These are phyloP conservation scores for Drosophila teissieri DNA, from an alignment of 1,140 invertebrate genomes.

Conservation along the genomic window DNA sequence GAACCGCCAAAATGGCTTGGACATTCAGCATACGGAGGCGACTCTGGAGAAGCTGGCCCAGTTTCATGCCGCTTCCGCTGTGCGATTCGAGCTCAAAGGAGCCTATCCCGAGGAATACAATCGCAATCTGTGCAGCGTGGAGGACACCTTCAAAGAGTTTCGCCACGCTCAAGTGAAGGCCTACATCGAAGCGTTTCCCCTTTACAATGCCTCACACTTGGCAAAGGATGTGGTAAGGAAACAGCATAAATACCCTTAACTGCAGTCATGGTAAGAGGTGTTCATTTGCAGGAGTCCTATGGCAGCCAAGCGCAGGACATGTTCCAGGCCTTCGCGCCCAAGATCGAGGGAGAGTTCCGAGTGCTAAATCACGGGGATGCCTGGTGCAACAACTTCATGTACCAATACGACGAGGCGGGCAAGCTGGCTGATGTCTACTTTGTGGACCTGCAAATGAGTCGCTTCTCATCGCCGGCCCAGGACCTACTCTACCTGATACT, in stretches of 20 bases:
- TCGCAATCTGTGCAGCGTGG: slow-evolving; percentile 47
- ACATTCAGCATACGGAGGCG: slow-evolving; percentile 85
- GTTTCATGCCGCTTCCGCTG: slow-evolving; percentile 86
- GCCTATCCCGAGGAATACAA: slow-evolving; percentile 49
- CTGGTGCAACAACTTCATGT: slow-evolving; percentile 84
- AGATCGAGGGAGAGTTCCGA: slow-evolving; percentile 85
- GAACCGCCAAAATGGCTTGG: slow-evolving; percentile 85
- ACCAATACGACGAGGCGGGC: slow-evolving; percentile 71
- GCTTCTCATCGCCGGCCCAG: slow-evolving; percentile 65
- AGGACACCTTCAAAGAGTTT: slow-evolving; percentile 60
- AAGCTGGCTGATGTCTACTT: slow-evolving; percentile 56
- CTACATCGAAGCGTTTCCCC: slow-evolving; percentile 23
- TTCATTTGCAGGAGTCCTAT: slow-evolving; percentile 40
- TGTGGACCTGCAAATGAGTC: slow-evolving; percentile 75
- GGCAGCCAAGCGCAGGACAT: slow-evolving; percentile 47
- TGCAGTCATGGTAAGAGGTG: too few species aligned
- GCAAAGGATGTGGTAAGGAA: slow-evolving; percentile 36
- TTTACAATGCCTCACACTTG: slow-evolving; percentile 41
- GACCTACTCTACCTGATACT: slow-evolving; percentile 68
- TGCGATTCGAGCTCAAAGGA: slow-evolving; percentile 51
- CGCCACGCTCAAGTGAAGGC: slow-evolving; percentile 39
- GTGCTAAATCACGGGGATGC: slow-evolving; percentile 88
- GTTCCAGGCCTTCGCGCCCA: slow-evolving; percentile 49
- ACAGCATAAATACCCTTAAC: neutral
- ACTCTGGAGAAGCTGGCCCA: slow-evolving; percentile 86